Base-by-base conservation (phyloP, 2,888 invertebrate genomes). In the Cryptocephalus moraei region DNA sequence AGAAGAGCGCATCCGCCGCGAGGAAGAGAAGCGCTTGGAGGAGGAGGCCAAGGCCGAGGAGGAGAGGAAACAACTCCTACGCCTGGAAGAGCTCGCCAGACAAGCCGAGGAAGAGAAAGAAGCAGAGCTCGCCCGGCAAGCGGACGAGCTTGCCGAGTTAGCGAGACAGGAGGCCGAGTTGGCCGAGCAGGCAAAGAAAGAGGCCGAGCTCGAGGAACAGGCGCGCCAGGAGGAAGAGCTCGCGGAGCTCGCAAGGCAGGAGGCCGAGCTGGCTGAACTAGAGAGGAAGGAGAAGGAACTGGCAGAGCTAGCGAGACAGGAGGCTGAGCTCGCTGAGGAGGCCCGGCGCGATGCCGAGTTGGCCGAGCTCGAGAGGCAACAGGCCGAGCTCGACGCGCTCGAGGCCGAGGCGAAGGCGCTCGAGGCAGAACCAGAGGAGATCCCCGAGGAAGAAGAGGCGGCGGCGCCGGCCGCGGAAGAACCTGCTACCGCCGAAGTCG, bases 61-160 rank as follows among this genome's bases (percentile, higher is more conserved):
- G 58, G 69, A 67, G 53, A 59, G 68, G 11, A 60, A 67, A 55
- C 78, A 77, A 61, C 69, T 77, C 38, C 69, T 74, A 8, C 72
- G 74, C 52, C 67, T 79, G 52, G 79, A 76, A 58, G 79, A 80
- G 62, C 68, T 80, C 39, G 79, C 79, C 47, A 75, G 73, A 57
- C 77, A 79, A 58, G 80, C 79, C 1, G 76, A 79, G 61, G 80
- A 80, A 60, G 80, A 80, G 59, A 75, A 76, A 22, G 82, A 83
- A 69, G 79, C 72, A 8, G 84, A 83, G 62, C 74, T 84, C 54
- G 83, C 81, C 43, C 73, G 82, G 60, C 84, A 84, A 66, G 71
- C 71, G 10, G 71, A 70, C 54, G 70, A 71, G 60, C 64, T 70
- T 55, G 70, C 70, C 51, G 70, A 71, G 58, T 52, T 69, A 34